Base-by-base conservation (phyloP, 2,113 vertebrate genomes). In the Monarcha castaneiventris region DNA sequence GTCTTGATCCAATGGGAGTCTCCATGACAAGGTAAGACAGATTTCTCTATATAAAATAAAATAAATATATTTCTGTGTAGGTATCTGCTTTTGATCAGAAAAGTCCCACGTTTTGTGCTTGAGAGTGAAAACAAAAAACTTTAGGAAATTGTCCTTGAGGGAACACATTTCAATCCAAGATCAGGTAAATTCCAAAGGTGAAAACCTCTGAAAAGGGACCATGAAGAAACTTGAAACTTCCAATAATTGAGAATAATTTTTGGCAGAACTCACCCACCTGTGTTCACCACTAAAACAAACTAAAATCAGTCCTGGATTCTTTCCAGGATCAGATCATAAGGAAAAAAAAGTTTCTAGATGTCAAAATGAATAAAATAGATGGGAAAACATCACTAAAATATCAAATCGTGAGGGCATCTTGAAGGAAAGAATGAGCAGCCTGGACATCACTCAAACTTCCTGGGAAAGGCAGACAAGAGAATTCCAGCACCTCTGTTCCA, bases 11-110 rank as follows among this genome's bases (percentile, higher is more conserved):
- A 29, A 13, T 22, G n/a, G 66, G 52, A 85, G 66, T 35, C 8
- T 66, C 58, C 61, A 35, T 25, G 32, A 7, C 3, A 35, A 39
- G 27, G 13, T 39, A 8, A 8, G 13, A 33, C 6, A 26, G 7
- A 37, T 23, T 41, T 23, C 5, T 7, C 6, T 0, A 3, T 3
- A 6, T 5, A 49, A 32, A 75, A 25, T 35, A 20, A 48, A 9
- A 14, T 29, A 33, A 29, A 14, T 32, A 19, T 54, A 22, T 41
- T 23, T 78, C 3, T 43, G 43, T 43, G 44, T 8, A 20, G 7
- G 20, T 13, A 12, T 76, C 39, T 43, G 11, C 19, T 64, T 81
- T 52, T 23, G 27, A 43, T 46, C 30, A 35, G 35, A 43, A 1
- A 4, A 81, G 33, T 48, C 64, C 26, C 20, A 13, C 10, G 15